Evolutionary conservation across 2,797 vertebrate species (phyloP).

Genomic region (Poeciliopsis gracilis): DNA sequence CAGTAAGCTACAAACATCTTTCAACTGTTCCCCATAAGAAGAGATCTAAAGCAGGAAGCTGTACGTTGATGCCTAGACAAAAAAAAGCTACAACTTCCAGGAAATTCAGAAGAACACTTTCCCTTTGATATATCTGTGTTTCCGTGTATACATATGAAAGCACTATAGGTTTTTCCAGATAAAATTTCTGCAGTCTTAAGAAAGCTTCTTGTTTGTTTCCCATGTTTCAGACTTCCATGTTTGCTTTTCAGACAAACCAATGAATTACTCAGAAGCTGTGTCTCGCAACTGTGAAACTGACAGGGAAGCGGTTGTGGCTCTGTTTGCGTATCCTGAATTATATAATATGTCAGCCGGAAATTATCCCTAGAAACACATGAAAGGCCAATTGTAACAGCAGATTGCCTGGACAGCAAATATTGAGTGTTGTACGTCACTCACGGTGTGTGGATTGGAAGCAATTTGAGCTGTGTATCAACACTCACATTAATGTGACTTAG

Average conservation of each 20-base stretch:
- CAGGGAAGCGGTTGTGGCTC: background rate
- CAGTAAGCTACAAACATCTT: background rate
- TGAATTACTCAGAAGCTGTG: background rate
- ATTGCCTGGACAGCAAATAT: slow-evolving; percentile 3
- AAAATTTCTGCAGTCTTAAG: background rate
- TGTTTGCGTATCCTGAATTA: slow-evolving; percentile 1
- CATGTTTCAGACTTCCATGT: background rate
- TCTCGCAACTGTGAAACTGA: background rate
- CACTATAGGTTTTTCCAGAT: background rate
- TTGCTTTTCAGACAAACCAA: background rate
- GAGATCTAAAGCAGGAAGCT: background rate
- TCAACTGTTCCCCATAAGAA: background rate
- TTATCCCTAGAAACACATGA: background rate
- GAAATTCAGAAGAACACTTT: background rate
- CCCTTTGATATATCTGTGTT: background rate
- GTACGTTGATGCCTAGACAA: background rate
- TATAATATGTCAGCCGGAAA: slow-evolving; percentile 8
- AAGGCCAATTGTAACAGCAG: background rate
- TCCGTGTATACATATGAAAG: background rate
- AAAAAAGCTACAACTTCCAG: background rate
- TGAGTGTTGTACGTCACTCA: slow-evolving; percentile 1
- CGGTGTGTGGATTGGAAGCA: background rate
- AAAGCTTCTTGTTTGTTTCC: background rate
- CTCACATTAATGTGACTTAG: background rate
- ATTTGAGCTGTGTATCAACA: slow-evolving; percentile 2